Conservation (phyloP, 2,113 vertebrate species). For the Lagenorhynchus albirostris region DNA sequence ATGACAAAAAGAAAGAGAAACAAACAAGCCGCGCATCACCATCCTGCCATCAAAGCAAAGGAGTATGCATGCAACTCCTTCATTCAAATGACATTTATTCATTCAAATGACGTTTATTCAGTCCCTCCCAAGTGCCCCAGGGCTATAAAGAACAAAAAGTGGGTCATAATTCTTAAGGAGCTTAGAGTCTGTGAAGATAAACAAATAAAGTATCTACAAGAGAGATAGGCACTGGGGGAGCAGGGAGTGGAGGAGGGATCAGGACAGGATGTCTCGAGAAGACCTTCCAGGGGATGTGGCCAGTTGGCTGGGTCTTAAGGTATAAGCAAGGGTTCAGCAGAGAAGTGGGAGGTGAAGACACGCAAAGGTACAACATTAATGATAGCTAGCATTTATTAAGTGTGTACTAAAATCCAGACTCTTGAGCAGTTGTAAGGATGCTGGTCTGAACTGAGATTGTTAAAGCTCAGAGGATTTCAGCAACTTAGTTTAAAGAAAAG, state of each 20-base stretch:
- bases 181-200: background rate
- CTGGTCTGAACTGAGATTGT: background rate
- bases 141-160: background rate
- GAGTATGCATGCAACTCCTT: background rate
- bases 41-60: background rate
- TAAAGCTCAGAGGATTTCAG: background rate
- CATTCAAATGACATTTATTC: background rate
- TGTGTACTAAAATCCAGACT: background rate
- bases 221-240: background rate
- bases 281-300: background rate
- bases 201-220: background rate
- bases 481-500: background rate
- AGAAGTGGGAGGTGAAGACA: background rate
- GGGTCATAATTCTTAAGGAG: background rate
- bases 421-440: background rate
- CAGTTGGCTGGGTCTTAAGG: background rate
- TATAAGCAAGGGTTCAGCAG: background rate
- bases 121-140: background rate
- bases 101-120: background rate
- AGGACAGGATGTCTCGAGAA: background rate
- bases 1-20: constrained; percentile 6
- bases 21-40: background rate
- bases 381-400: background rate
- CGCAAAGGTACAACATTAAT: background rate
- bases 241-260: background rate